Evolutionary conservation across 2,113 vertebrate genomes (phyloP).

Genomic region (Isichthys henryi): DNA sequence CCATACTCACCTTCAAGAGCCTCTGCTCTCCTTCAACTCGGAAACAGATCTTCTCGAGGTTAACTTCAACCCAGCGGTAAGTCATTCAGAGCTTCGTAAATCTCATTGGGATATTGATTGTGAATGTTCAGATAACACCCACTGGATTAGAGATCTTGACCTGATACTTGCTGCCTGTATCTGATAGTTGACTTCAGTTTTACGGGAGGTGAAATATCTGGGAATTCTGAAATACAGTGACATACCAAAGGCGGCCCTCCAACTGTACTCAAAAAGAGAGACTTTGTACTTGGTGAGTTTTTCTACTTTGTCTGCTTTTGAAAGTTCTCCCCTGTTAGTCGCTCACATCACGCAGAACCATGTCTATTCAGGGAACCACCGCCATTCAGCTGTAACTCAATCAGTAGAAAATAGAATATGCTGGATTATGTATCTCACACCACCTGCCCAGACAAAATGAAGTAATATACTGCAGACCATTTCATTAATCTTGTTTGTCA

Average conservation of each 20-base stretch:
- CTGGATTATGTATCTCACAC: background rate
- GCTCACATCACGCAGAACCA: background rate
- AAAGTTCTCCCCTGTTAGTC: background rate
- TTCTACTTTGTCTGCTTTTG: background rate
- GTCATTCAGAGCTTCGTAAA: conserved; percentile 17
- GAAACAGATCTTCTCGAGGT: conserved; percentile 45
- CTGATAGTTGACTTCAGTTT: conserved; percentile 57
- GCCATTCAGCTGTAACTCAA: background rate
- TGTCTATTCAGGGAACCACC: background rate
- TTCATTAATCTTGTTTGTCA: conserved; percentile 52
- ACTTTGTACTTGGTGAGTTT: conserved; percentile 57
- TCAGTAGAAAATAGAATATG: conserved; percentile 7
- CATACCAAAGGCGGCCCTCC: conserved; percentile 54
- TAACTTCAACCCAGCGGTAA: conserved; percentile 64
- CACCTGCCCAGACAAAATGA: conserved; percentile 11
- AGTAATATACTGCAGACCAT: conserved; percentile 33
- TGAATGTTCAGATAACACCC: background rate
- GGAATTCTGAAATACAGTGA: conserved; percentile 56
- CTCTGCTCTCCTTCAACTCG: conserved; percentile 42
- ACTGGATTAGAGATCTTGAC: background rate
- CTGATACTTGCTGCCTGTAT: background rate
- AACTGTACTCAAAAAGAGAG: conserved; percentile 57
- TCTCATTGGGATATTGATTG: background rate
- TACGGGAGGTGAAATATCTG: conserved; percentile 61
- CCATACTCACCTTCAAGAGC: conserved; percentile 53